Percentiles rank a stretch among this genome's conserved stretches.
Evolutionary conservation across 2,888 invertebrate species (phyloP).

Genomic region (Fragum fragum): DNA sequence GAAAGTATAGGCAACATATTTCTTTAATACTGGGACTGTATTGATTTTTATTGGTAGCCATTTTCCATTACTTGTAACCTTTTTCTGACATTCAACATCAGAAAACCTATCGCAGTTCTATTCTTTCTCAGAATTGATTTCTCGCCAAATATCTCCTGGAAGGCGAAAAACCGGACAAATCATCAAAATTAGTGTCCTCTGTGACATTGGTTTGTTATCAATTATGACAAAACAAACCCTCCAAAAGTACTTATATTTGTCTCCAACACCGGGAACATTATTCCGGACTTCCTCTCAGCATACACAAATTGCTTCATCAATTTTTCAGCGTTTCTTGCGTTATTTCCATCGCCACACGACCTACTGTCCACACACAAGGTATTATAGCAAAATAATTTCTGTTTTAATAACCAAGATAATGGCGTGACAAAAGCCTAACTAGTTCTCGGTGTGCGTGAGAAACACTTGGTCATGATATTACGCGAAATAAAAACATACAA

Average conservation of each 20-base stretch:
- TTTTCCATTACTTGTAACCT: too few relatives aligned
- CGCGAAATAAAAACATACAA: constrained; percentile 31
- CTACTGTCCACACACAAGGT: constrained; percentile 8
- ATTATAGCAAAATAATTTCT: constrained; percentile 34
- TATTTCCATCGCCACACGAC: constrained; percentile 30
- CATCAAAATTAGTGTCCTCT: constrained; percentile 9
- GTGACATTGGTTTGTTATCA: constrained; percentile 21
- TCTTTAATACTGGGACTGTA: too few relatives aligned
- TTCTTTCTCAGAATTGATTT: not conserved
- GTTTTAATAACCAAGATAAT: constrained; percentile 33
- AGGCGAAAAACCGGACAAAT: constrained; percentile 14
- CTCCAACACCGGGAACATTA: constrained; percentile 21
- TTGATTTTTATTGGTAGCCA: too few relatives aligned
- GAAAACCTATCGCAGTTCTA: too few relatives aligned
- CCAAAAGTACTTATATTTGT: constrained; percentile 15
- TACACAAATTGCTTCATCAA: constrained; percentile 34
- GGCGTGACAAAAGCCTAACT: constrained; percentile 28
- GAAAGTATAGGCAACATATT: too few relatives aligned
- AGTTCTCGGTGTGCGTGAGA: constrained; percentile 25
- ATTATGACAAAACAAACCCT: constrained; percentile 24
- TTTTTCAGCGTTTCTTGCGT: constrained; percentile 30
- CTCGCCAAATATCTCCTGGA: not conserved
- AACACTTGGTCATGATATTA: constrained; percentile 25
- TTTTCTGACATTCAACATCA: too few relatives aligned
- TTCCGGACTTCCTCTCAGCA: constrained; percentile 21